Evolutionary conservation across 2,888 invertebrate genomes (phyloP), one percentile per base, ranked within the genome.

Genomic region (Diarsia mendica): DNA sequence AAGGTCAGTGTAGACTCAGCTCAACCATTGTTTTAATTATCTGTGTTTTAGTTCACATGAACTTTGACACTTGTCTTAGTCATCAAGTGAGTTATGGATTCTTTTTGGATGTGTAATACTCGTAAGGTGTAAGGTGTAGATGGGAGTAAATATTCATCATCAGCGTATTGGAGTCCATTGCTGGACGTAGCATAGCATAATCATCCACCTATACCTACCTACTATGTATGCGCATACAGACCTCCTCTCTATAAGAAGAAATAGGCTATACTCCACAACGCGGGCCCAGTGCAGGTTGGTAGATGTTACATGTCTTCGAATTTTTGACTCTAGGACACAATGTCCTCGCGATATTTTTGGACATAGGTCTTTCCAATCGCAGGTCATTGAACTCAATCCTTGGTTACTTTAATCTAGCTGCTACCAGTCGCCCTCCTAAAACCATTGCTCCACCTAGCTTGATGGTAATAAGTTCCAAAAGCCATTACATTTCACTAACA

Each of bases 1-100:
- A 93, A 88, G 91, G 92, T 91, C 91, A 90, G 71, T 60, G n/a
- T 71, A 75, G 83, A 83, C 80, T 80, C 65, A 72, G 74, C 82
- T 79, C 67, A 74, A 66, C 84, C 85, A 90, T 90, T 90, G 90
- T 88, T 83, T 84, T 77, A 71, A 77, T 73, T 83, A 72, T 58
- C 70, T 67, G 67, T 72, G 77, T 68, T 83, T 82, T 70, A 75
- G 73, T 87, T 87, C 90, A 75, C 87, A 87, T 72, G 87, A 85
- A 84, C 84, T 85, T 83, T 89, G 75, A 75, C 80, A 79, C 72
- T 65, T 46, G 49, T 51, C 23, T 74, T 69, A 53, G 60, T 61
- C 67, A 77, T 71, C 3, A 10, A 55, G 60, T 68, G 67, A 80
- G 55, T 39, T 80, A 67, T 68, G 49, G 46, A 72, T 67, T 60